These are phyloP conservation scores for Crotalus viridis DNA, from an alignment of 2,113 vertebrate genomes.

Conservation along the genomic window DNA sequence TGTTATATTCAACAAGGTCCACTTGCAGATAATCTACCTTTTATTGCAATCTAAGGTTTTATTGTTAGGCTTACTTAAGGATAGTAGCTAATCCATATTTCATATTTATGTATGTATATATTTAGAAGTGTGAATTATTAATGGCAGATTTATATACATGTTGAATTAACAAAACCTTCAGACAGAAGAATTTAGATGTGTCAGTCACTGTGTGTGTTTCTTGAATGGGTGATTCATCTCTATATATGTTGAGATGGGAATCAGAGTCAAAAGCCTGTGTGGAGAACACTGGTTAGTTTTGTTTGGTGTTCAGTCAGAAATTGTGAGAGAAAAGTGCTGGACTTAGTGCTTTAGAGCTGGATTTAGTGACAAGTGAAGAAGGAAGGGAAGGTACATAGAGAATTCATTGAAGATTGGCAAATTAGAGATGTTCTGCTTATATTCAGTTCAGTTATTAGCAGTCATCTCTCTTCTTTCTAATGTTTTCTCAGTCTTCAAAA, in stretches of 20 bases:
- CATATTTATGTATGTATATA: background rate
- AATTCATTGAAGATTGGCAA: background rate
- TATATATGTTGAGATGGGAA: no score
- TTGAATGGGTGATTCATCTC: background rate
- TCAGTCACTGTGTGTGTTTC: background rate
- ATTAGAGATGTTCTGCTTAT: background rate
- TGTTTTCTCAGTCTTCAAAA: background rate
- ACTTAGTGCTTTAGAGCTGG: background rate
- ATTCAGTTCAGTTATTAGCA: background rate
- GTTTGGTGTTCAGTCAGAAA: background rate
- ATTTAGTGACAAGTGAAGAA: background rate
- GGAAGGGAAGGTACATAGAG: no score
- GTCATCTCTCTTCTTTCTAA: background rate
- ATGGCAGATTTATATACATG: background rate
- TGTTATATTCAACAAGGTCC: background rate
- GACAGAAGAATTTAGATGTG: background rate
- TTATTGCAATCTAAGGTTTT: background rate
- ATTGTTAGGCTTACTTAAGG: background rate
- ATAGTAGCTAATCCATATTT: background rate
- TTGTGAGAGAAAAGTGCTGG: background rate
- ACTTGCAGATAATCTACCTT: background rate
- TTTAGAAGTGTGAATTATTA: background rate
- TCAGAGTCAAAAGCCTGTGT: no score
- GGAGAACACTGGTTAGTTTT: background rate
- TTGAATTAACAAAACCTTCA: background rate